Percentiles rank a stretch among this genome's conserved stretches.
Conservation (phyloP, 2,888 invertebrate genomes). For the Metacarcinus magister region DNA sequence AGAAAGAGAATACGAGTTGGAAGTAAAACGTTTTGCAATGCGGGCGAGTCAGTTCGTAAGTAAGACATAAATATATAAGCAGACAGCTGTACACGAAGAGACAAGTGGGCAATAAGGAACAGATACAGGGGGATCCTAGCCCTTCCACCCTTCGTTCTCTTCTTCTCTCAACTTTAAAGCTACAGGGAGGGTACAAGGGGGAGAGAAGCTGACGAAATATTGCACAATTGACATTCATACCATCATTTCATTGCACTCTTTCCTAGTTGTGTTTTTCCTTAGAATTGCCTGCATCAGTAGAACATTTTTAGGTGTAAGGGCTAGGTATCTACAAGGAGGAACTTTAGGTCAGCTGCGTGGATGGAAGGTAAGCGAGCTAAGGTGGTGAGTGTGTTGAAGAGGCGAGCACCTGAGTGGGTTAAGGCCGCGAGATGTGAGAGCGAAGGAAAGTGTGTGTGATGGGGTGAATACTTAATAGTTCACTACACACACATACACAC, state of each 20-base stretch:
- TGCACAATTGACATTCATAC: neutral
- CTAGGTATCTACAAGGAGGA: no score
- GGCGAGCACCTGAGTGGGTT: no score
- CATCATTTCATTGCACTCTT: neutral
- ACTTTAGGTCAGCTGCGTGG: neutral
- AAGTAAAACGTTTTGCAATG: no score
- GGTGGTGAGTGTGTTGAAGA: neutral
- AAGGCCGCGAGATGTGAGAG: neutral
- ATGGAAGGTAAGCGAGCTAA: neutral
- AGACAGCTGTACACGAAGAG: neutral
- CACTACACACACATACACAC: neutral
- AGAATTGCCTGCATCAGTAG: neutral
- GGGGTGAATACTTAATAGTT: neutral
- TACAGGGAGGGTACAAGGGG: neutral
- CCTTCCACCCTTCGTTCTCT: neutral
- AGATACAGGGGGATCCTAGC: neutral
- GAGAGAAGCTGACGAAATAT: constrained; percentile 11
- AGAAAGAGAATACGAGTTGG: no score
- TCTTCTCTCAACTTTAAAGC: constrained; percentile 26
- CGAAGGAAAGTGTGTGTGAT: neutral
- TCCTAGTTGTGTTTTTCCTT: neutral
- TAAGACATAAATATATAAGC: neutral
- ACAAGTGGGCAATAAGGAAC: neutral
- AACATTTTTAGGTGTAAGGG: neutral
- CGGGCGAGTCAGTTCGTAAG: no score